Evolutionary conservation across 2,113 vertebrate species (phyloP).

Genomic region (Urocolius indicus): DNA sequence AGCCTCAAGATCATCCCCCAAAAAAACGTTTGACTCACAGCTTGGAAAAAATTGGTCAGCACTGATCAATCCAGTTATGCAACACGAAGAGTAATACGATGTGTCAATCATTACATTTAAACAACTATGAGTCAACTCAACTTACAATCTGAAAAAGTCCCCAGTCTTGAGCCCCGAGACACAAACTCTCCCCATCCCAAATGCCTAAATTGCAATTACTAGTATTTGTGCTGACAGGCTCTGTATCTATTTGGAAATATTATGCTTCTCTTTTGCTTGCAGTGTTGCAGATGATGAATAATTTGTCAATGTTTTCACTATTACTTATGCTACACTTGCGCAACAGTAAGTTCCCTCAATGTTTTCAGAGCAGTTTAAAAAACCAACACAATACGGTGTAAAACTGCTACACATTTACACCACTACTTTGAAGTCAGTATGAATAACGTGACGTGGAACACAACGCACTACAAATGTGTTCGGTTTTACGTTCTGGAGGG

Average conservation of each 20-base stretch:
- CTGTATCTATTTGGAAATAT: background rate
- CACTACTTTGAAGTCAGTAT: background rate
- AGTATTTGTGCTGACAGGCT: background rate
- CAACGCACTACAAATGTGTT: background rate
- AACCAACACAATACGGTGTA: background rate
- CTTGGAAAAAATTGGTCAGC: conserved; percentile 38
- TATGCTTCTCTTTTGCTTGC: background rate
- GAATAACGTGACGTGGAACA: background rate
- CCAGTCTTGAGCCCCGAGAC: fast-evolving
- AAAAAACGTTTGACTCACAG: conserved; percentile 1
- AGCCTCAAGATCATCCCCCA: background rate
- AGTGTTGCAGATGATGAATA: background rate
- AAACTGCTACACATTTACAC: background rate
- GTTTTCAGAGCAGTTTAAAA: background rate
- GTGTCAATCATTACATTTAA: conserved; percentile 1
- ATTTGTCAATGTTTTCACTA: background rate
- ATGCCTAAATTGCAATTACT: background rate
- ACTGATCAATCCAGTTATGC: conserved; percentile 34
- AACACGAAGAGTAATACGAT: background rate
- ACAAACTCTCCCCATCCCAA: background rate
- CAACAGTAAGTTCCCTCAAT: fast-evolving
- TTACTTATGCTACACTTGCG: background rate
- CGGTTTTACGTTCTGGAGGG: background rate
- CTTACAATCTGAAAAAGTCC: background rate
- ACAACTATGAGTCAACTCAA: background rate